Evolutionary conservation across 2,797 vertebrate genomes (phyloP), one percentile per base, ranked within the genome.

Genomic region (Jordanella pulchra): DNA sequence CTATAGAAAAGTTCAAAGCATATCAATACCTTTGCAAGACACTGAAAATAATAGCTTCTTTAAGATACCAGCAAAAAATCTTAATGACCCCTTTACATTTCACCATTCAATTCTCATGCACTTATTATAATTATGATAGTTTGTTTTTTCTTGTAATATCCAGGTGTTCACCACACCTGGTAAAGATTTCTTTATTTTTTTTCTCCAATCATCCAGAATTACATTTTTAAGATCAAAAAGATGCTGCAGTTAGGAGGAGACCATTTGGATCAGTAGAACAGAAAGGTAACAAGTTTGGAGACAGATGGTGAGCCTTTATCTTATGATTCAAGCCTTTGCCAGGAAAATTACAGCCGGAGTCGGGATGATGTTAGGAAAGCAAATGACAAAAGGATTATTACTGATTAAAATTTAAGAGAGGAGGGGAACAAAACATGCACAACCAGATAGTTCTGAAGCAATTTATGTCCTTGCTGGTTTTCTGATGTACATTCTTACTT

Each of bases 161-260:
- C 92, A 93, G 90, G 92, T 93, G 93, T 91, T 92, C 72, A 63
- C 64, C 79, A 86, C 93, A 94, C 90, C 92, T 94, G 91, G 79
- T 76, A 81, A 82, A 89, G 79, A 81, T 72, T 79, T 75, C 65
- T 66, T n/a, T 80, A 83, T 71, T 68, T 27, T 70, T 74, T 64
- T 78, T 23, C 39, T 88, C 82, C 76, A 88, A 92, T 90, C 87
- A 87, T 84, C 84, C 73, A 71, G 67, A 84, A 76, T 76, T 61
- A 71, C 80, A 86, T 87, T 92, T 93, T 89, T 87, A 88, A 92
- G 89, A 91, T 89, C 83, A 92, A 92, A 92, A 90, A 87, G 76
- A 84, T 72, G 85, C 60, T 65, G 70, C 48, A 32, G 66, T 75
- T 84, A 72, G 75, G 79, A 72, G 75, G 79, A 77, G 80, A 81